Evolutionary conservation across 2,888 invertebrate species (phyloP).

Genomic region (Drepana falcataria): DNA sequence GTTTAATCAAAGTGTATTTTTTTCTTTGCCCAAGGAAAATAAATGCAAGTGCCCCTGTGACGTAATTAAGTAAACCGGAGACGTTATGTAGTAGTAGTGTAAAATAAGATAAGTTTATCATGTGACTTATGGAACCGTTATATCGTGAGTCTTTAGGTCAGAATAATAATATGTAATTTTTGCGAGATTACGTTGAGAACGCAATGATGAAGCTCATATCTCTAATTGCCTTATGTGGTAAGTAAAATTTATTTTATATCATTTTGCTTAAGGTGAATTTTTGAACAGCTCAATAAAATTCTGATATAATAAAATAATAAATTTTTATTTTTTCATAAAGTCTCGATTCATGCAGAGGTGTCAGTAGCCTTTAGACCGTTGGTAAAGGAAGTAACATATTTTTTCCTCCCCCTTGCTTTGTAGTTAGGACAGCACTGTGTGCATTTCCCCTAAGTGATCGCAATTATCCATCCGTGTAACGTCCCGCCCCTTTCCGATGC

Average conservation of each 20-base stretch:
- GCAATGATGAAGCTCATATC: conserved; percentile 61
- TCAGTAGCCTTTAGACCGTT: background rate
- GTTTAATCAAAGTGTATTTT: background rate
- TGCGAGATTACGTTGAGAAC: conserved; percentile 32
- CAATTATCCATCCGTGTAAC: conserved; percentile 38
- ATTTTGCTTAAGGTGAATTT: background rate
- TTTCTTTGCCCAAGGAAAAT: background rate
- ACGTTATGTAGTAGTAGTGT: conserved; percentile 12
- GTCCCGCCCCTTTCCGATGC: conserved; percentile 38
- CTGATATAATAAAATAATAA: background rate
- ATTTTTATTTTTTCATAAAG: background rate
- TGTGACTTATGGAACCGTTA: conserved; percentile 36
- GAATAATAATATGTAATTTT: conserved; percentile 25
- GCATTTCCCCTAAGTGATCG: conserved; percentile 27
- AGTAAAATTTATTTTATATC: conserved; percentile 26
- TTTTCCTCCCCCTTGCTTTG: background rate
- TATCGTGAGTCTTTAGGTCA: conserved; percentile 8
- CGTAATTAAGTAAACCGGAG: conserved; percentile 6
- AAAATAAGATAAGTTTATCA: conserved; percentile 25
- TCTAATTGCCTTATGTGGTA: conserved; percentile 62
- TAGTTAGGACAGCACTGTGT: background rate
- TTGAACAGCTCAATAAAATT: no score
- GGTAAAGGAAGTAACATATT: background rate
- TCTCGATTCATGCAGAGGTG: background rate
- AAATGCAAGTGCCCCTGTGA: conserved; percentile 23